Evolutionary conservation across 2,113 vertebrate genomes (phyloP).

Genomic region (Macaca fascicularis): DNA sequence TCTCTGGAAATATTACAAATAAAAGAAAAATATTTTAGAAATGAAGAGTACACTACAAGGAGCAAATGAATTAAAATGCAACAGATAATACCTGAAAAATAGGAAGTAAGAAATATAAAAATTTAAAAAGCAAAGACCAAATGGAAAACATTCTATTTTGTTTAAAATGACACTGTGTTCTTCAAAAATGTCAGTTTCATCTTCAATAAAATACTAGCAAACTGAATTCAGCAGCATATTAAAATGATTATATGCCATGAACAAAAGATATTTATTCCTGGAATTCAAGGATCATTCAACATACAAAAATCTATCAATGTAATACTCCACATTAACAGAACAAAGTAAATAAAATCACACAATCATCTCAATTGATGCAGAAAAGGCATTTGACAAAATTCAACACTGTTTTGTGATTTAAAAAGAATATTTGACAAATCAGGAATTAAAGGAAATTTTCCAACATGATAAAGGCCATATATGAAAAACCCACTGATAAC

Average conservation of each 20-base stretch:
- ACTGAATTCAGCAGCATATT: background rate
- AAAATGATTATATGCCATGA: background rate
- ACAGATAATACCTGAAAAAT: background rate
- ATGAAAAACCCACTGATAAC: background rate
- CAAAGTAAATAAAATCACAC: background rate
- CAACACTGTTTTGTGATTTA: background rate
- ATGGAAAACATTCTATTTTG: background rate
- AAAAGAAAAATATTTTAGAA: slow-evolving; percentile 24
- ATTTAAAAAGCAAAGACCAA: background rate
- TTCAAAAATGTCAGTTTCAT: background rate
- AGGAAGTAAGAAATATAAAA: background rate
- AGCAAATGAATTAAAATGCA: background rate
- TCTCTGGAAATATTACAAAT: background rate
- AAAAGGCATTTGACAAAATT: background rate
- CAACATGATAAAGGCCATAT: background rate
- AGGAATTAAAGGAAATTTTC: background rate
- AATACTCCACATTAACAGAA: background rate
- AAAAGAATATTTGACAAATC: background rate
- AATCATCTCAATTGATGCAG: background rate
- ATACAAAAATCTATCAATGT: background rate
- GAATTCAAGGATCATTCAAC: background rate
- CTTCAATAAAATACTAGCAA: background rate
- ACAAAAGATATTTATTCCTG: background rate
- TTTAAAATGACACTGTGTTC: background rate
- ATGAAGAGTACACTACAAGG: background rate